phyloP scores from a whole-genome alignment of 1,140 invertebrate species.

The Macrostomum lignano region DNA sequence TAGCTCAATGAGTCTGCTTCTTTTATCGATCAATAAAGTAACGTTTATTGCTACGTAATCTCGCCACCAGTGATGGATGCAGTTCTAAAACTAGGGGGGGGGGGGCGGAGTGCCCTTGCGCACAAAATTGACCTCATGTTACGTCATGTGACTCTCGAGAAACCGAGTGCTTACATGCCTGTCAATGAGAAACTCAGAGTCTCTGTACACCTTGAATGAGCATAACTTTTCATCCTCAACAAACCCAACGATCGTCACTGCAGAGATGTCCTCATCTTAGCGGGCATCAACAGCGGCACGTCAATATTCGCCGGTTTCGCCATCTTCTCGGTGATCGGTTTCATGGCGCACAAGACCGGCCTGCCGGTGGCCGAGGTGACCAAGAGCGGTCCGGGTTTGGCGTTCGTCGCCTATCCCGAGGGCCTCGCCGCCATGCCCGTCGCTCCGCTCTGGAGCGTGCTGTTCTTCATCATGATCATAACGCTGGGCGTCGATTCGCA shows the following conservation, averaged over 20 bases:
- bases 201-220: too few relatives aligned
- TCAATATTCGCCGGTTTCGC: constrained; percentile 53
- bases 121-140: too few relatives aligned
- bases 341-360: constrained; percentile 41
- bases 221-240: too few relatives aligned
- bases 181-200: too few relatives aligned
- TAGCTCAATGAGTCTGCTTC: neutral
- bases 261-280: constrained; percentile 69
- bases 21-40: too few relatives aligned
- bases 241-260: too few relatives aligned
- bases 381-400: constrained; percentile 41
- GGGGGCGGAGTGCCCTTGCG: too few relatives aligned
- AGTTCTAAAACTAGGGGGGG: too few relatives aligned
- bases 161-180: too few relatives aligned
- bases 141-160: too few relatives aligned
- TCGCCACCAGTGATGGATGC: too few relatives aligned
- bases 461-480: constrained; percentile 40
- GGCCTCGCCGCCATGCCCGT: constrained; percentile 47
- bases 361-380: neutral
- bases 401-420: constrained; percentile 55
- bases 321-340: constrained; percentile 81
- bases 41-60: too few relatives aligned
- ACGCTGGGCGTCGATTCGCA: constrained; percentile 15
- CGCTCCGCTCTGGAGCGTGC: constrained; percentile 46
- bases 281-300: constrained; percentile 36